Evolutionary conservation across 2,888 invertebrate species (phyloP), one percentile per base, ranked within the genome.

Genomic region (Xylota segnis): DNA sequence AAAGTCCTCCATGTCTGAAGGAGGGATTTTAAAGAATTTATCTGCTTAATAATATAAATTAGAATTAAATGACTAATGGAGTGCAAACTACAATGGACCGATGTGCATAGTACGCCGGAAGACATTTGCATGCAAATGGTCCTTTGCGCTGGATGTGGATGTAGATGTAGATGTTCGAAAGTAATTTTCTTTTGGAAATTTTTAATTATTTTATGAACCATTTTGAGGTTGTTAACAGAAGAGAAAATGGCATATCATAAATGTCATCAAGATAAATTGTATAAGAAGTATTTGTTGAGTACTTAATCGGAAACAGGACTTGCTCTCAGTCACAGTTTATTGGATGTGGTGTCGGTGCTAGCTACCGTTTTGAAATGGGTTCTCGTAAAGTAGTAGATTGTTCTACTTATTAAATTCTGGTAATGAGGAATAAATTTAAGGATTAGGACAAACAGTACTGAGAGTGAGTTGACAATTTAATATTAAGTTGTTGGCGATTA

Each of bases 11-110:
- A 65, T 43, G 2, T 32, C 43, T 75, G 1, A 10, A 32, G 45
- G 16, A 16, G 32, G 29, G 77, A 54, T 27, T 59, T 23, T 61
- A 61, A 77, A 32, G 52, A 66, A 76, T 66, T 76, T 66, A 50
- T 14, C 9, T 16, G 37, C 34, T 18, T 58, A 45, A 65, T 56
- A 66, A 50, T 40, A 76, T 76, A 66, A 66, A 59, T 59, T 50
- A 58, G 50, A 66, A 58, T 18, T 50, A 66, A 47, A 23, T 58
- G 58, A 40, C 29, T 16, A 68, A 76, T 68, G 40, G 40, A 59
- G 16, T 47, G 59, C 32, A 52, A 56, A 59, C 18, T 47, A 14
- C 29, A 23, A 10, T n/a, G 0, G n/a, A 52, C 7, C 27, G 7
- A n/a, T 40, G 23, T 14, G n/a, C n/a, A n/a, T n/a, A 63, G 29